These are phyloP conservation scores for Drosophila setifemur DNA, from an alignment of 1,140 invertebrate species.

Conservation along the genomic window DNA sequence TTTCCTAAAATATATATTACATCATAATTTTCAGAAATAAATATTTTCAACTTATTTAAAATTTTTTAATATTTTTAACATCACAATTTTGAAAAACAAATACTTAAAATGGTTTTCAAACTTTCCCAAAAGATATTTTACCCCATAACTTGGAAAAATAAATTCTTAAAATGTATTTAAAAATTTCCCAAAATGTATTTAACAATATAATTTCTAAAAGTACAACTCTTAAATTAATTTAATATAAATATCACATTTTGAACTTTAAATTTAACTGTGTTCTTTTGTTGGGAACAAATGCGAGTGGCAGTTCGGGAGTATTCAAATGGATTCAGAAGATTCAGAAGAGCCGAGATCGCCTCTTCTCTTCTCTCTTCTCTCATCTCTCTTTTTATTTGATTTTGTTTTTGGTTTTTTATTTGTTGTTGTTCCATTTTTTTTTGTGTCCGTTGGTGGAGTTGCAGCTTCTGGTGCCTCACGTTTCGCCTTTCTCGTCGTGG, in stretches of 20 bases:
- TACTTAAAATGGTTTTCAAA: too few species aligned
- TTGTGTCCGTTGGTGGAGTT: neutral
- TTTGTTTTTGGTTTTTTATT: neutral
- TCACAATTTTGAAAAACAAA: too few species aligned
- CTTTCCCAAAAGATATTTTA: too few species aligned
- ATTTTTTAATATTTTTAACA: too few species aligned
- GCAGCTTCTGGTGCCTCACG: conserved; percentile 61
- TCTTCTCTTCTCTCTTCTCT: conserved; percentile 50
- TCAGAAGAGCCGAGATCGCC: conserved; percentile 34
- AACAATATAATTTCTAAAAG: too few species aligned
- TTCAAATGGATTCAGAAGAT: conserved; percentile 63
- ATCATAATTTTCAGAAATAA: too few species aligned
- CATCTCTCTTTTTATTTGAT: conserved; percentile 9
- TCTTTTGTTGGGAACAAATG: neutral
- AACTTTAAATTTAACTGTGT: neutral
- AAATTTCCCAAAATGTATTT: neutral
- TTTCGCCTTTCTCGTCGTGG: conserved; percentile 70
- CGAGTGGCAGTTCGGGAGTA: conserved; percentile 45
- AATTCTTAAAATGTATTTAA: too few species aligned
- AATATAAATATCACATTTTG: neutral
- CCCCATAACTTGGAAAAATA: too few species aligned
- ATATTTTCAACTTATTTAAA: too few species aligned
- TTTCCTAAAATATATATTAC: too few species aligned
- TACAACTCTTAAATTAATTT: neutral
- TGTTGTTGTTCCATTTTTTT: neutral